These are phyloP conservation scores for Cryptoprocta ferox DNA, from an alignment of 2,797 vertebrate genomes.

Conservation along the genomic window DNA sequence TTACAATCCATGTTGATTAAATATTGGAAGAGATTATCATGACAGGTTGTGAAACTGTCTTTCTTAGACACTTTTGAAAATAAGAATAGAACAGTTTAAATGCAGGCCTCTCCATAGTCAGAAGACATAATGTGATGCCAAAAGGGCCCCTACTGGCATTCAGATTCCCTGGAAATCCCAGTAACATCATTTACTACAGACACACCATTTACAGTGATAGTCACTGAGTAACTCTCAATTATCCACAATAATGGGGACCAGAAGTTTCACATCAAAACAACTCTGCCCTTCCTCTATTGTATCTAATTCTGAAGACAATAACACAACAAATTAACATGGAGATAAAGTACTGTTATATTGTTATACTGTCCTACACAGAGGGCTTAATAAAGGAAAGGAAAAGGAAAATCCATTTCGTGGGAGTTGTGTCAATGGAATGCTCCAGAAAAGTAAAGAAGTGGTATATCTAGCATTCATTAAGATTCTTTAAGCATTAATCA, in stretches of 20 bases:
- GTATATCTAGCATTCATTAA: neutral
- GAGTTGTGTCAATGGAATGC: neutral
- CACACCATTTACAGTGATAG: neutral
- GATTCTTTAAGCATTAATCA: neutral
- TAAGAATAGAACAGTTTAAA: neutral
- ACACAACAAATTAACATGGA: neutral
- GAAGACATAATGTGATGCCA: neutral
- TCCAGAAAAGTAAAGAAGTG: constrained; percentile 2
- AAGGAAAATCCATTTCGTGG: neutral
- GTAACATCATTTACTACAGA: neutral
- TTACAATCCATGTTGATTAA: constrained; percentile 16
- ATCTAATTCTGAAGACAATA: neutral
- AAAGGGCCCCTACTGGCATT: neutral
- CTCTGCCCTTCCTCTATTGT: neutral
- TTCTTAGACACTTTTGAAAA: constrained; percentile 29
- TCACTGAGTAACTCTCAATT: neutral
- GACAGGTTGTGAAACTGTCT: neutral
- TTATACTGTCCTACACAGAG: neutral
- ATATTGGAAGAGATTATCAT: neutral
- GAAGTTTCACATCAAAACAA: neutral
- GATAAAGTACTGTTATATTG: neutral
- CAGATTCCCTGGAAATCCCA: neutral
- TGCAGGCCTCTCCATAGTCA: neutral
- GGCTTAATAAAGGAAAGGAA: neutral
- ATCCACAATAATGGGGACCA: neutral